These are phyloP conservation scores for Corythoichthys haematopterus DNA, from an alignment of 2,113 vertebrate species.

Conservation along the genomic window DNA sequence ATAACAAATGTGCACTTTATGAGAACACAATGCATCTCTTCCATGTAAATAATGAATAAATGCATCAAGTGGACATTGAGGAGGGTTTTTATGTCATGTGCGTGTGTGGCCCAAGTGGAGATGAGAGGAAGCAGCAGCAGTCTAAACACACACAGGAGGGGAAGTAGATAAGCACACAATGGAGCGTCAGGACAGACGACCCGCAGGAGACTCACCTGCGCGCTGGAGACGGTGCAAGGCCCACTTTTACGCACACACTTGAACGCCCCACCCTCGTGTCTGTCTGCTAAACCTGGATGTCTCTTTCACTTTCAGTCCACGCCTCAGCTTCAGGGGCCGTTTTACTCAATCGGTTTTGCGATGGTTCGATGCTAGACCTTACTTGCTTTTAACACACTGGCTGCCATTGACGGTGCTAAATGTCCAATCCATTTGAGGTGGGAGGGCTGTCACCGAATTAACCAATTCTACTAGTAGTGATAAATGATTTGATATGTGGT, in stretches of 20 bases:
- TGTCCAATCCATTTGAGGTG: no score
- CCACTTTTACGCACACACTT: background rate
- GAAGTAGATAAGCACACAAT: conserved; percentile 74
- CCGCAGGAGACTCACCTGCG: conserved; percentile 66
- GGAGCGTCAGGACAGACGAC: conserved; percentile 59
- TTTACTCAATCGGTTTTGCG: no score
- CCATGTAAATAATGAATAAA: background rate
- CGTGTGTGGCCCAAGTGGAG: conserved; percentile 33
- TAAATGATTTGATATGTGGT: no score
- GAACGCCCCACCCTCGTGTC: background rate
- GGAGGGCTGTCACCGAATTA: no score
- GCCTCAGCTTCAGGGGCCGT: background rate
- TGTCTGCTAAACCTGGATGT: conserved; percentile 2
- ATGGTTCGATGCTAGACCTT: no score
- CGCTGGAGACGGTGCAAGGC: conserved; percentile 27
- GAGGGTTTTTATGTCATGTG: background rate
- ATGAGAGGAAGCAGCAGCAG: conserved; percentile 49
- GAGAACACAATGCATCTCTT: background rate
- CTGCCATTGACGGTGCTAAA: no score
- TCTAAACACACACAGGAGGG: conserved; percentile 71
- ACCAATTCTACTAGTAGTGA: no score
- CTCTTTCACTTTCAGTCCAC: conserved; percentile 21
- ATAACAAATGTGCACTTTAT: no score
- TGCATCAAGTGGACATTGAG: background rate
- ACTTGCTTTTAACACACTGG: no score